phyloP scores from a whole-genome alignment of 2,113 vertebrate species.

The Uria aalge region DNA sequence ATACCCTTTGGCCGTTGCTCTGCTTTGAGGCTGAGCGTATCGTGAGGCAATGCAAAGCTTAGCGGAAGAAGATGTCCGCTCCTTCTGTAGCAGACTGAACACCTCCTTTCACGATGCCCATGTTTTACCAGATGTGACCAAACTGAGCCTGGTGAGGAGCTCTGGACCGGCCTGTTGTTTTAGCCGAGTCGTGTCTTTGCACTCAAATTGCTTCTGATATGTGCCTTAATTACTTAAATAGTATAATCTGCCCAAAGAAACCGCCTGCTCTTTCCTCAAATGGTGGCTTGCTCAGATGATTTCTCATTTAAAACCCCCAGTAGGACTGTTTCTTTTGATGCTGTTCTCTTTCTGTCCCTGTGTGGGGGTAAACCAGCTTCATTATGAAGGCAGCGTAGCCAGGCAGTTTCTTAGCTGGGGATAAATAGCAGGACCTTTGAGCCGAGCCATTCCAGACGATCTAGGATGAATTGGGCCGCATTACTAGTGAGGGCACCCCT shows the following conservation, averaged over 20 bases:
- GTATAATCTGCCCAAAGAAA: neutral
- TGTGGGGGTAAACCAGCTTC: neutral
- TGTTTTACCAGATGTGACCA: neutral
- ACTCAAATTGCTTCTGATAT: neutral
- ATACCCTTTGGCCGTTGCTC: neutral
- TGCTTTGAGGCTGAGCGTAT: rapidly evolving
- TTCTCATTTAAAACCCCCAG: neutral
- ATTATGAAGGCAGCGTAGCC: neutral
- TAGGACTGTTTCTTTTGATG: neutral
- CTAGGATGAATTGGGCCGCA: neutral
- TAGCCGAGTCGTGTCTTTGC: neutral
- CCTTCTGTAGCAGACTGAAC: neutral
- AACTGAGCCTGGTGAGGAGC: neutral
- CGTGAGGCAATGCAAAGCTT: rapidly evolving
- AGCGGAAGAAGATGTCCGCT: neutral
- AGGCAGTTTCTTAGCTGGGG: neutral
- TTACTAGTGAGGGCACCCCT: neutral
- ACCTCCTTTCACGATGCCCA: neutral
- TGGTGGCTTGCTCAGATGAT: neutral
- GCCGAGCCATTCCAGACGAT: neutral
- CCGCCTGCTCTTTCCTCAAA: neutral
- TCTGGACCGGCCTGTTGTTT: neutral
- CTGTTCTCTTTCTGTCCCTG: neutral
- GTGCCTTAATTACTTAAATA: neutral
- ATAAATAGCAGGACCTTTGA: neutral